phyloP scores from a whole-genome alignment of 2,113 vertebrate genomes.

The Clarias magur region DNA sequence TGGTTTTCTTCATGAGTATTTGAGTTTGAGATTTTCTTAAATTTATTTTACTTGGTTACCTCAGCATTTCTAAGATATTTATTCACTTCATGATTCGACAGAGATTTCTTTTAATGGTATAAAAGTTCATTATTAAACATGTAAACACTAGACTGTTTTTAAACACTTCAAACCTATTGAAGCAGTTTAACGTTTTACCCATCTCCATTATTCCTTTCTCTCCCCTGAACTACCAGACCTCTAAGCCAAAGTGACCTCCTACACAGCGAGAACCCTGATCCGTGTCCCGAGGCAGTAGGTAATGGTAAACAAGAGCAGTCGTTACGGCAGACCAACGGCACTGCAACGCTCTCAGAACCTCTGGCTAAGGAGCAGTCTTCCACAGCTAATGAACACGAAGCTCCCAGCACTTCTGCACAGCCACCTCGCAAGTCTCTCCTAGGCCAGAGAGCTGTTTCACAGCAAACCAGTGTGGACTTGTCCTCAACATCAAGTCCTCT shows the following conservation, averaged over 20 bases:
- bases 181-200: not conserved
- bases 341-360: constrained; percentile 12
- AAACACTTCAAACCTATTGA: not conserved
- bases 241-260: constrained; percentile 4
- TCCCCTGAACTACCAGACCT: constrained; percentile 28
- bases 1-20: not conserved
- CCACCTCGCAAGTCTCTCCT: constrained; percentile 25
- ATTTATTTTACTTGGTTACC: not conserved
- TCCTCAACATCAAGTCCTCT: constrained; percentile 50
- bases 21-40: not conserved
- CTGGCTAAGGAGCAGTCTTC: constrained; percentile 9
- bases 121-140: not conserved
- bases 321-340: constrained; percentile 55
- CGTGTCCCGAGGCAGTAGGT: constrained; percentile 65
- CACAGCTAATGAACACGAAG: constrained; percentile 53
- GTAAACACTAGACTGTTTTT: not conserved
- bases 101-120: not conserved
- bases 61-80: not conserved
- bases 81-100: not conserved
- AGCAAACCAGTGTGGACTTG: constrained; percentile 60
- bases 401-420: constrained; percentile 36
- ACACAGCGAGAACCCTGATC: not conserved
- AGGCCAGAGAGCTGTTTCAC: constrained; percentile 55
- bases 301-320: constrained; percentile 49
- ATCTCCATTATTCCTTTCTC: not conserved